Conservation (phyloP, 2,888 invertebrate species). For the Eupithecia subfuscata region DNA sequence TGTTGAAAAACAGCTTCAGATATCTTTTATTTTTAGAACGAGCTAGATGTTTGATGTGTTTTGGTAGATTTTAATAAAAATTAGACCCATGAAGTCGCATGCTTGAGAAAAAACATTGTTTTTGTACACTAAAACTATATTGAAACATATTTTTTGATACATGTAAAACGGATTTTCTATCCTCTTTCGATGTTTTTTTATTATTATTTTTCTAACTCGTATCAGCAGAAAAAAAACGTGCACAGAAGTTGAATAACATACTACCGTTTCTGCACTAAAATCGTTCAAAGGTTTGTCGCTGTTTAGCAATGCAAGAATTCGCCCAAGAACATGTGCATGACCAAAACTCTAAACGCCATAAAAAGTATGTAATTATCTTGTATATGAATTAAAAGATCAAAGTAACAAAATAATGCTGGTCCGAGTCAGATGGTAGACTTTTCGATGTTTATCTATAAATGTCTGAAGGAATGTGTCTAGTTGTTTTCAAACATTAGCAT, state of each 20-base stretch:
- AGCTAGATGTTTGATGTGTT: conserved; percentile 79
- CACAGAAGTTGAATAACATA: background rate
- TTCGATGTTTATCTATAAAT: conserved; percentile 52
- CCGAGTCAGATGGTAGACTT: conserved; percentile 49
- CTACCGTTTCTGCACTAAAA: background rate
- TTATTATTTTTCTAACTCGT: conserved; percentile 46
- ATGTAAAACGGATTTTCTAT: conserved; percentile 68
- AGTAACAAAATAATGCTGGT: conserved; percentile 45
- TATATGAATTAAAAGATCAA: background rate
- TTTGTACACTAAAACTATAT: conserved; percentile 66
- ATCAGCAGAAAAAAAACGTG: conserved; percentile 30
- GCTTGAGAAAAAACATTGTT: conserved; percentile 58
- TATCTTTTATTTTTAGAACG: conserved; percentile 66
- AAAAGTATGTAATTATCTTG: background rate
- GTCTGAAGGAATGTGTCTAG: conserved; percentile 50
- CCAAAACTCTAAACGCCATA: background rate
- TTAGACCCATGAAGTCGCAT: conserved; percentile 57
- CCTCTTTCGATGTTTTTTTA: conserved; percentile 53
- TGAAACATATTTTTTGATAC: conserved; percentile 76
- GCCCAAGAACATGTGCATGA: background rate
- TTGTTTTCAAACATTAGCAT: conserved; percentile 58
- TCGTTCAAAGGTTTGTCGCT: background rate
- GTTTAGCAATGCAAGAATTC: background rate
- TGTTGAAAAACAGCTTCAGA: conserved; percentile 39
- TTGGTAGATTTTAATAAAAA: conserved; percentile 56